Evolutionary conservation across 37 sponge, comb jelly and placozoan species (phyloP).

Genomic region (Hexactinellida sp.): DNA sequence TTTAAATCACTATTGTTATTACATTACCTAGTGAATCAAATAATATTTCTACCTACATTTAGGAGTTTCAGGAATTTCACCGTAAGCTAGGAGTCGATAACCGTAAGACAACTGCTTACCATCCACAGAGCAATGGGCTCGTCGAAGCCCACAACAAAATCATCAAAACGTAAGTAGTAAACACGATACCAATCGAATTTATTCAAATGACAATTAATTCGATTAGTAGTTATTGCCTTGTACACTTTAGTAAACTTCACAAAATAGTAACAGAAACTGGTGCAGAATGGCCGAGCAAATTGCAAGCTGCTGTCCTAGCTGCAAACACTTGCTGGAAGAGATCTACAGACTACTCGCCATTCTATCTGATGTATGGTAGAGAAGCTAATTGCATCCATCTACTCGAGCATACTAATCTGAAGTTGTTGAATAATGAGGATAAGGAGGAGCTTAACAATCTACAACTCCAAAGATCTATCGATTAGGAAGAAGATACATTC

Average conservation of each 20-base stretch:
- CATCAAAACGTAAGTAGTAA: slow-evolving; percentile 3
- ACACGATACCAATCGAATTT: background rate
- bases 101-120: slow-evolving; percentile 14
- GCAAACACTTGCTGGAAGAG: background rate
- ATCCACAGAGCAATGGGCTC: background rate
- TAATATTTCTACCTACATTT: background rate
- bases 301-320: slow-evolving; percentile 9
- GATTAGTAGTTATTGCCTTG: background rate
- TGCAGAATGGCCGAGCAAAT: background rate
- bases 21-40: background rate
- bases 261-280: background rate
- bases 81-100: background rate
- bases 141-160: background rate
- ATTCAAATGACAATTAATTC: background rate
- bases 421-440: background rate
- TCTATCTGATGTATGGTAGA: slow-evolving; percentile 1
- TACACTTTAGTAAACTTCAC: slow-evolving; percentile 9
- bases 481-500: background rate
- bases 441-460: background rate
- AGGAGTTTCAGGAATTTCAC: slow-evolving; percentile 2
- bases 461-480: background rate
- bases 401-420: background rate
- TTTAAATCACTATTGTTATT: background rate
- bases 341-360: slow-evolving; percentile 7
- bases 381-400: background rate